These are phyloP conservation scores for Bergia sp. DNA, from an alignment of 92 coral and sea anemone genomes.

Conservation along the genomic window DNA sequence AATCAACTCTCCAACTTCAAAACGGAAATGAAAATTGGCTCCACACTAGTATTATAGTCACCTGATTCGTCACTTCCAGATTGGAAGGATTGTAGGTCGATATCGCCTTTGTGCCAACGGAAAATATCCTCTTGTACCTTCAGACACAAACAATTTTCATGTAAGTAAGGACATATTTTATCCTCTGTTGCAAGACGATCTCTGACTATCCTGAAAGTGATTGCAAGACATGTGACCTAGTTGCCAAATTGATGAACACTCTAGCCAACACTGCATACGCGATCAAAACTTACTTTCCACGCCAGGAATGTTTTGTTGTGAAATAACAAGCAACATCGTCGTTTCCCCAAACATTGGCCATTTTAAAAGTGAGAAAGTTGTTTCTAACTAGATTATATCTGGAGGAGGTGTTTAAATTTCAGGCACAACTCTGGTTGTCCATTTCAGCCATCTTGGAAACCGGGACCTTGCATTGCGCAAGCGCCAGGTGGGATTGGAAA, in stretches of 20 bases:
- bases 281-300: conserved; percentile 88
- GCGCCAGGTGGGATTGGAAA: conserved; percentile 37
- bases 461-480: conserved; percentile 42
- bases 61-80: conserved; percentile 96
- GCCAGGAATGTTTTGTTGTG: conserved; percentile 99
- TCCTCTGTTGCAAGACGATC: not conserved
- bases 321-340: conserved; percentile 97
- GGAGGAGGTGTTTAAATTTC: conserved; percentile 1
- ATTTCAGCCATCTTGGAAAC: conserved; percentile 46
- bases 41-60: conserved; percentile 22
- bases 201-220: not conserved
- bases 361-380: conserved; percentile 17
- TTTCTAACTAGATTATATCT: not conserved
- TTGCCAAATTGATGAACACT: not conserved
- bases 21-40: conserved; percentile 28
- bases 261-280: not conserved
- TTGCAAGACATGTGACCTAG: not conserved
- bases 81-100: conserved; percentile 95
- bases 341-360: conserved; percentile 97
- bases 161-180: not conserved
- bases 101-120: conserved; percentile 95
- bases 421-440: not conserved
- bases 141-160: conserved; percentile 18
- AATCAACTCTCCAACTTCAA: not conserved
- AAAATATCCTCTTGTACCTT: conserved; percentile 97